Percentiles rank a stretch among this genome's conserved stretches.
phyloP scores from a whole-genome alignment of 2,113 vertebrate genomes.

The Caranx melampygus region DNA sequence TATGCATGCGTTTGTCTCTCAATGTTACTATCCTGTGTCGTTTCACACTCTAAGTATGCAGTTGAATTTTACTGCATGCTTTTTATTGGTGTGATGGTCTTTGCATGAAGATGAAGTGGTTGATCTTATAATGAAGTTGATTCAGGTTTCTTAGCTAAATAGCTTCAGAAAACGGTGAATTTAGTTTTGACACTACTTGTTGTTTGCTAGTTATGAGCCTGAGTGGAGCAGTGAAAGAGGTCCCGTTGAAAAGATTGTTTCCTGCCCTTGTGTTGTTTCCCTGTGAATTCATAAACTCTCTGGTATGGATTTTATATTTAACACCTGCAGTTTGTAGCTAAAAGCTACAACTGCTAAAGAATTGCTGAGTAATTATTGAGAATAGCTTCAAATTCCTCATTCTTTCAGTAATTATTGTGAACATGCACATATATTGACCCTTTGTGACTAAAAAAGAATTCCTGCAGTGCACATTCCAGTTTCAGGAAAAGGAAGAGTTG shows the following conservation, averaged over 20 bases:
- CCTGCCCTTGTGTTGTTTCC: not conserved
- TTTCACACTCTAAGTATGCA: not conserved
- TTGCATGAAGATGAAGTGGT: conserved; percentile 20
- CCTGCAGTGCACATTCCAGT: not conserved
- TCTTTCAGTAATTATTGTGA: not conserved
- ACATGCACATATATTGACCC: not conserved
- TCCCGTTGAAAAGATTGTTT: too few species aligned
- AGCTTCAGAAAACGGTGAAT: not conserved
- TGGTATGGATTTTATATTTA: not conserved
- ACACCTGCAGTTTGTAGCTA: not conserved
- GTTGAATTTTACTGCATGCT: conserved; percentile 34
- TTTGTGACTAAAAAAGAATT: not conserved
- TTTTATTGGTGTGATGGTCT: conserved; percentile 31
- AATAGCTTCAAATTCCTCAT: not conserved
- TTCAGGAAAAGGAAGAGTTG: not conserved
- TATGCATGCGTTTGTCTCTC: conserved; percentile 33
- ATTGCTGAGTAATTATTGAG: not conserved
- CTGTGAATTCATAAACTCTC: not conserved
- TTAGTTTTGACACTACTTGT: not conserved
- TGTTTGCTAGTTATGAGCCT: not conserved
- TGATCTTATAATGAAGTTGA: not conserved
- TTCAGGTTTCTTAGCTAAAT: too few species aligned
- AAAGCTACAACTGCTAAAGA: not conserved
- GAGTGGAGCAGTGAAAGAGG: not conserved
- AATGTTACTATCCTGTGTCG: too few species aligned